A percentile compares a stretch with the other conserved stretches of the same genome.
These are phyloP conservation scores for Sebastes alutus DNA, from an alignment of 2,797 vertebrate genomes.

Conservation along the genomic window DNA sequence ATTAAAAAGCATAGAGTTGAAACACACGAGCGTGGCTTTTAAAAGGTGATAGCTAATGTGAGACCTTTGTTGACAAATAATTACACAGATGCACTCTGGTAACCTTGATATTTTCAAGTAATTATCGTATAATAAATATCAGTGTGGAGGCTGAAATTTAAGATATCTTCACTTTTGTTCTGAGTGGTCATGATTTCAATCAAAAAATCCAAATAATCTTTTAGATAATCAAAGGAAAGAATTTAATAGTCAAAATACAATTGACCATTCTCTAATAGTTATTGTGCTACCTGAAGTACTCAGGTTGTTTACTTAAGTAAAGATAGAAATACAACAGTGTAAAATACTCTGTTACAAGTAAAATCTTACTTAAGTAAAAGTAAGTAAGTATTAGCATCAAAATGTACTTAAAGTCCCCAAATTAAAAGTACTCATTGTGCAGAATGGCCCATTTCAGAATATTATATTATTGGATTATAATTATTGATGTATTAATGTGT, in stretches of 20 bases:
- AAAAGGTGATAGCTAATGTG: conserved; percentile 14
- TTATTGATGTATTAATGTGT: neutral
- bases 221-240: neutral
- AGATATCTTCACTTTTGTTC: neutral
- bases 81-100: neutral
- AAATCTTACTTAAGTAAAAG: too few species aligned
- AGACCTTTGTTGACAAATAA: conserved; percentile 23
- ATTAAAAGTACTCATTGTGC: neutral
- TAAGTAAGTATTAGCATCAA: too few species aligned
- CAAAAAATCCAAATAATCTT: neutral
- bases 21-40: conserved; percentile 24
- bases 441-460: neutral
- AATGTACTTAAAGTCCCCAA: too few species aligned
- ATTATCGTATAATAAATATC: conserved; percentile 2
- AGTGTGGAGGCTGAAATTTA: neutral
- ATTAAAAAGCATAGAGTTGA: conserved; percentile 3
- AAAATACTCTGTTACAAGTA: neutral
- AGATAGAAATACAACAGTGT: neutral
- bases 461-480: too few species aligned
- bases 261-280: neutral
- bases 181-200: conserved; percentile 1
- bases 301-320: neutral
- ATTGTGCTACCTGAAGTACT: neutral
- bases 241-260: neutral
- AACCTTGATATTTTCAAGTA: conserved; percentile 17